Evolutionary conservation across 1,140 invertebrate species (phyloP), one percentile per base, ranked within the genome.

Genomic region (Cherax destructor): DNA sequence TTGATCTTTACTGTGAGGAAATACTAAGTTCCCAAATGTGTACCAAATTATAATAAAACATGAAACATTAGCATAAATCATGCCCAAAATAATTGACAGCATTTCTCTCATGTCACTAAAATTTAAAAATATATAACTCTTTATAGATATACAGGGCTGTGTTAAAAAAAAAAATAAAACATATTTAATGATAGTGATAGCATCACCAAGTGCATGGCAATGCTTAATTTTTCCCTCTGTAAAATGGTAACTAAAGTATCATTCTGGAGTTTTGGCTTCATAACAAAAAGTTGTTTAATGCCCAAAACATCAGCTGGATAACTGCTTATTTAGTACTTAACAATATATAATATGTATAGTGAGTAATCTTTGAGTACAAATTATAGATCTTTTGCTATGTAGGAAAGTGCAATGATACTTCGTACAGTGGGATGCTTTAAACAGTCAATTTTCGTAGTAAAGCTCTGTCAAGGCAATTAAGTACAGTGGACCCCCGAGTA

Each of bases 271-370:
- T 86, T 72, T 78, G 85, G 50, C 61, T 50, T 78, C 52, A 72
- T 87, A 24, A 83, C 21, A 80, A 89, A 81, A 77, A 83, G 59
- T 83, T 80, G 86, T 88, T 49, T 74, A 83, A 52, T 89, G 87
- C 52, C 87, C 69, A 89, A 72, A 59, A 83, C 49, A 56, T 89
- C 21, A 72, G 65, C 87, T 76, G 87, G 47, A 76, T 83, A 11
- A 83, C 76, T 77, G 69, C 49, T 74, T 80, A 72, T 81, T 80
- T 65, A 81, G 79, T 9, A 74, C 49, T 76, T 86, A 10, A 74
- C 24, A 65, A 72, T 61, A 80, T 72, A 83, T 72, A 69, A 81
- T 30, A 76, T 76, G 65, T 89, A 83, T 30, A 59, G 47, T 88
- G 78, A 72, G 72, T 59, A 81, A 69, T 89, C 41, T 76, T 61